phyloP scores from a whole-genome alignment of 2,888 invertebrate species.

The Camponotus fellah region DNA sequence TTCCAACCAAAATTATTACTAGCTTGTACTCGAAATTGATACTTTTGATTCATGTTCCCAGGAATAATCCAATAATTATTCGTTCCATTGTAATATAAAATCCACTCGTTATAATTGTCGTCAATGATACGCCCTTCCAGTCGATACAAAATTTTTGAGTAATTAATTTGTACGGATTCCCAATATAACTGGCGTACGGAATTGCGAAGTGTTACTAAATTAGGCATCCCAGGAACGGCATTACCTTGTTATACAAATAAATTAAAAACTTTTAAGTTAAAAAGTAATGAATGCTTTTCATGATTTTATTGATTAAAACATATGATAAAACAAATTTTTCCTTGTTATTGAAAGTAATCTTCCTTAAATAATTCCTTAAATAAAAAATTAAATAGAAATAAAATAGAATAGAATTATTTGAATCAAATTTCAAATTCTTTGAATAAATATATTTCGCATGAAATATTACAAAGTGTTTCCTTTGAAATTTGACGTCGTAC shows the following conservation, averaged over 20 bases:
- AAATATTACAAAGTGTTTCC: too few relatives aligned
- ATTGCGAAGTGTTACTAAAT: conserved; percentile 91
- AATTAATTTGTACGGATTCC: conserved; percentile 92
- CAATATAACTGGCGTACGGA: conserved; percentile 93
- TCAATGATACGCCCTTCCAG: conserved; percentile 89
- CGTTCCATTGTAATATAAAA: conserved; percentile 91
- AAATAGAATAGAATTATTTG: too few relatives aligned
- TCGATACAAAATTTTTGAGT: conserved; percentile 92
- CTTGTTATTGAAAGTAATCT: too few relatives aligned
- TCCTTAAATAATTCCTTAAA: too few relatives aligned
- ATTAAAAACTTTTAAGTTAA: too few relatives aligned
- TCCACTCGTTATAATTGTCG: conserved; percentile 86
- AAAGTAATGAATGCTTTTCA: too few relatives aligned
- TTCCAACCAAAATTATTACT: conserved; percentile 91
- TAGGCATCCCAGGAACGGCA: conserved; percentile 91
- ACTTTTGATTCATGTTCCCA: conserved; percentile 87
- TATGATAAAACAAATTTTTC: too few relatives aligned
- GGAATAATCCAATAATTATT: conserved; percentile 94
- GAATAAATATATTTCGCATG: too few relatives aligned
- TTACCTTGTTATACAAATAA: conserved; percentile 87
- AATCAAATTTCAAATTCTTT: too few relatives aligned
- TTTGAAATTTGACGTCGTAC: too few relatives aligned
- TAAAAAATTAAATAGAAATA: too few relatives aligned
- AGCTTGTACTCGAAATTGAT: conserved; percentile 92
- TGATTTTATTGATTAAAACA: too few relatives aligned